Conservation (phyloP, 2,113 vertebrate species). For the Mixornis gularis region DNA sequence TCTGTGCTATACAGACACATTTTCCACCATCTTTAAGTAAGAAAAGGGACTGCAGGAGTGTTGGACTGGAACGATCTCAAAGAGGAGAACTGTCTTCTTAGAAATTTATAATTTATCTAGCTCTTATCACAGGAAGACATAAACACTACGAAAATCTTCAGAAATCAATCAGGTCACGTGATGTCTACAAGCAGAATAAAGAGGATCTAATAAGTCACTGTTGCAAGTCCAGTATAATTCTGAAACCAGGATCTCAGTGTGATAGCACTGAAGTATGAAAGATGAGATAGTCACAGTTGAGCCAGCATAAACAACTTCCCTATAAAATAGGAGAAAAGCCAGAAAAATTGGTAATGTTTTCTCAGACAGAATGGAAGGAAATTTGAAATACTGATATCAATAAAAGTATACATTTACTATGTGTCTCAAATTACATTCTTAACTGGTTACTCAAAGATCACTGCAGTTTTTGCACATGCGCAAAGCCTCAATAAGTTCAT, state of each 20-base stretch:
- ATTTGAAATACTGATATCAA: not conserved
- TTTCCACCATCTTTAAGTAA: not conserved
- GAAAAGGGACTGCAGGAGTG: not conserved
- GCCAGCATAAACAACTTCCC: not conserved
- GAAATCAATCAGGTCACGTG: not conserved
- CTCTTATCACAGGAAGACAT: rapidly evolving
- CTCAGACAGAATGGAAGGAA: not conserved
- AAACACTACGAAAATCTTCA: not conserved
- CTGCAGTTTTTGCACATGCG: not conserved
- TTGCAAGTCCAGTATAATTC: not conserved
- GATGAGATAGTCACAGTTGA: not conserved
- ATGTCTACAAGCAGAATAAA: not conserved
- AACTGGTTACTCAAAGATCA: not conserved
- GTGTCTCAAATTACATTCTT: not conserved
- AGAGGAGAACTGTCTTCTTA: not conserved
- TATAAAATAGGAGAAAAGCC: not conserved
- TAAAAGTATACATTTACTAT: not conserved
- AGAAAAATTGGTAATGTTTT: not conserved
- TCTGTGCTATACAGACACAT: not conserved
- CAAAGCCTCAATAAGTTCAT: not conserved
- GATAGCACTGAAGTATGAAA: not conserved
- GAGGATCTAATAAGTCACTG: not conserved
- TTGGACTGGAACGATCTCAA: not conserved
- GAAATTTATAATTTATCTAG: not conserved
- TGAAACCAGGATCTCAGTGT: not conserved